Conservation (phyloP, 2,113 vertebrate genomes). For the Corythoichthys intestinalis region DNA sequence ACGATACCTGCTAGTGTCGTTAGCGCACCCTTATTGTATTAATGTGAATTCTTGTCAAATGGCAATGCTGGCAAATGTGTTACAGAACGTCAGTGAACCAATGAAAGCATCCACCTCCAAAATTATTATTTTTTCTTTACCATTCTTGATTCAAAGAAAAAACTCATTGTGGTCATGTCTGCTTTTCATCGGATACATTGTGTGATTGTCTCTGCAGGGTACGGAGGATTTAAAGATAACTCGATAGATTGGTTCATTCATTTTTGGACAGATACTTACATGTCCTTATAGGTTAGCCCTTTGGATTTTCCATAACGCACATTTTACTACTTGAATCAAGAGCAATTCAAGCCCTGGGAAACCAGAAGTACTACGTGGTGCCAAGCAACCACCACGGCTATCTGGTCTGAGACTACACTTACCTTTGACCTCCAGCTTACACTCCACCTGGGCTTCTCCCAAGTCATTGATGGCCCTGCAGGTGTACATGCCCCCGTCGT, state of each 20-base stretch:
- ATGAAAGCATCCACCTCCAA: not conserved
- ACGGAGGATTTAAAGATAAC: not conserved
- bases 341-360: slow-evolving; percentile 30
- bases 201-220: not conserved
- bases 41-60: not conserved
- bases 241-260: not conserved
- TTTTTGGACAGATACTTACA: slow-evolving; percentile 4
- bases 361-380: slow-evolving; percentile 16
- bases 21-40: not conserved
- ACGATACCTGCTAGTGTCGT: not conserved
- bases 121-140: not conserved
- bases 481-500: slow-evolving; percentile 87
- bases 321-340: not conserved
- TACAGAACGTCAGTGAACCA: not conserved
- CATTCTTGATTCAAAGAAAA: not conserved
- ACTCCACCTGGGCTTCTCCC: slow-evolving; percentile 89
- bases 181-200: not conserved
- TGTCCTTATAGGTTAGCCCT: not conserved
- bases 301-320: not conserved
- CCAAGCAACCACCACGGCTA: not conserved
- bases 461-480: slow-evolving; percentile 89
- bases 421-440: slow-evolving; percentile 99
- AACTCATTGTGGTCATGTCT: not conserved
- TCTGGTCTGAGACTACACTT: slow-evolving; percentile 45
- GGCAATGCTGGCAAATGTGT: not conserved